A percentile compares a stretch with the other conserved stretches of the same genome.
phyloP scores from a whole-genome alignment of 37 sponge, comb jelly and placozoan species.

The Bolinopsis microptera region DNA sequence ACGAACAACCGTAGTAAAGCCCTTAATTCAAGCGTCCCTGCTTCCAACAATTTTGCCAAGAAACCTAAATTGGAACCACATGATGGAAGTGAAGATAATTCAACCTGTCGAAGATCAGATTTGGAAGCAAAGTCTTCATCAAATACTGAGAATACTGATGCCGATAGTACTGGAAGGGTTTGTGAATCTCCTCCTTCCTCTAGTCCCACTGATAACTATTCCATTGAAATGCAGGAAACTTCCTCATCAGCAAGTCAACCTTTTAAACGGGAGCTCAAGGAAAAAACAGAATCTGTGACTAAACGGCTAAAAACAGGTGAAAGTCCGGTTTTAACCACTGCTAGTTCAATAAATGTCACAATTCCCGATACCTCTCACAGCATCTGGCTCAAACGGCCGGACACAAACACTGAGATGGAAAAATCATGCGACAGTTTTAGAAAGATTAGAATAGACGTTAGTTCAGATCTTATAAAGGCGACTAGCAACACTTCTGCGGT shows the following conservation, averaged over 20 bases:
- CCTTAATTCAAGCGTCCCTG: background rate
- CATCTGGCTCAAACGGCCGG: background rate
- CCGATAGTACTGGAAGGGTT: background rate
- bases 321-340: background rate
- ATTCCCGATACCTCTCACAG: background rate
- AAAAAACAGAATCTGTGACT: background rate
- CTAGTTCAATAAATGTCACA: background rate
- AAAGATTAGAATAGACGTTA: background rate
- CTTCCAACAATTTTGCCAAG: background rate
- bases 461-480: background rate
- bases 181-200: background rate
- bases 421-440: background rate
- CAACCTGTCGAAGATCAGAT: background rate
- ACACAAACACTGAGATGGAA: background rate
- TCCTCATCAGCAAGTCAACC: background rate
- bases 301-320: background rate
- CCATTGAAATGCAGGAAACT: background rate
- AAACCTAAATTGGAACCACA: background rate
- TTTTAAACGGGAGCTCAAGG: background rate
- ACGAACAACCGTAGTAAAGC: background rate
- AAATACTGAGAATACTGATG: background rate
- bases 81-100: background rate
- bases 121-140: background rate
- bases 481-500: background rate
- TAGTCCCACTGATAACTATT: background rate